Evolutionary conservation across 2,113 vertebrate genomes (phyloP), one percentile per base, ranked within the genome.

Genomic region (Corythornis madagascariensis): DNA sequence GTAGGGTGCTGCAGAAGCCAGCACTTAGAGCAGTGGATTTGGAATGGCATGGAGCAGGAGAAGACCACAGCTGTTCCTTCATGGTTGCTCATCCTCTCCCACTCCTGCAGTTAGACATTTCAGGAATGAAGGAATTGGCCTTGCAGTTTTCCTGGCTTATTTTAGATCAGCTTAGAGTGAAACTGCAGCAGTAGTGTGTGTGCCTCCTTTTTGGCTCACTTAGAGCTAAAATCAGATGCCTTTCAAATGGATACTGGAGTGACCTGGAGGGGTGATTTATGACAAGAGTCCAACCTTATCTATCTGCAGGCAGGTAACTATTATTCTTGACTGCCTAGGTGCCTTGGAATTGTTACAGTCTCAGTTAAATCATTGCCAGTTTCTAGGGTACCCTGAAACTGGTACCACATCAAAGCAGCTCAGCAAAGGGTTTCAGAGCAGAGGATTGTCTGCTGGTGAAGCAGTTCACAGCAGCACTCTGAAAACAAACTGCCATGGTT

Each of bases 21-120:
- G 72, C 43, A 25, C 40, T 89, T 38, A 43, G 28, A 92, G 75
- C 75, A 59, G 64, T 76, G 53, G 52, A 80, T 88, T 89, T 92
- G 83, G 88, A 91, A 89, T 53, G 40, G 67, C 82, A 83, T 77
- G 40, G 57, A 81, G 52, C 56, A 74, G 48, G 26, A 71, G 67
- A 70, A 66, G 73, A 78, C 72, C 45, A 73, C 91, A 95, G 91
- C 69, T 93, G 79, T 80, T 93, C 86, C 75, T 92, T 77, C 59
- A 9, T 47, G 79, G 84, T 91, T 91, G 90, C 92, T 95, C 64
- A 89, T 91, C 82, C 47, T 95, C 75, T 95, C 92, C 82, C 78
- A 89, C 92, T 86, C 91, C 86, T 78, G 48, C 73, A 90, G 61
- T 61, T 64, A 76, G 79, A 83, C 52, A 73, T 76, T 67, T 88